Evolutionary conservation across 2,797 vertebrate genomes (phyloP).

Genomic region (Scarus forsteni): DNA sequence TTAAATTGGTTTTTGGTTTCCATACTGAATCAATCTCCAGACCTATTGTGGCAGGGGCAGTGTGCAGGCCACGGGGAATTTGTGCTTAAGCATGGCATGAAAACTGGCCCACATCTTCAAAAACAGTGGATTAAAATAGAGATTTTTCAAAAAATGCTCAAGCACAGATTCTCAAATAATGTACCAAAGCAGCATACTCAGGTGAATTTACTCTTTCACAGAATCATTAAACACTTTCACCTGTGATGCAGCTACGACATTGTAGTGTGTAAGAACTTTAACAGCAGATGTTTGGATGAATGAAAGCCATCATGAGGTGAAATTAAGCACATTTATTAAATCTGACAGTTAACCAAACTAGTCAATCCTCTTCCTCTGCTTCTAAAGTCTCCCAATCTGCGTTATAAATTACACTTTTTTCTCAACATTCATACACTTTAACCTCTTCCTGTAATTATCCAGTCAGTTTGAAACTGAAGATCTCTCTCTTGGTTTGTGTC

Average conservation of each 20-base stretch:
- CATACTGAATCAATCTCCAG: no score
- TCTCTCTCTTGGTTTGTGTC: conserved; percentile 10
- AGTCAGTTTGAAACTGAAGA: conserved; percentile 26
- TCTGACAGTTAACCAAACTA: neutral
- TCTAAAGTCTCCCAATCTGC: conserved; percentile 2
- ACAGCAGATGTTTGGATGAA: conserved; percentile 9
- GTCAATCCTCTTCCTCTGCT: conserved; percentile 1
- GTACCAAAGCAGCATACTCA: no score
- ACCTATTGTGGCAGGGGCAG: no score
- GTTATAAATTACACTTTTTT: conserved; percentile 14
- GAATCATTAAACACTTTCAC: conserved; percentile 9
- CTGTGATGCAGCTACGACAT: conserved; percentile 18
- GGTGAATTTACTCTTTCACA: neutral
- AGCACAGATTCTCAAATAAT: no score
- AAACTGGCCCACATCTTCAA: no score
- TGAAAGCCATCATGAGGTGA: neutral
- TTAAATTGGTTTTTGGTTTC: no score
- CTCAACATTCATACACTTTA: conserved; percentile 17
- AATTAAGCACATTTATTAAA: conserved; percentile 14
- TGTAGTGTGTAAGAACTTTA: conserved; percentile 14
- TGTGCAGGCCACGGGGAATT: no score
- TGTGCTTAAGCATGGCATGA: no score
- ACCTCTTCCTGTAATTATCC: conserved; percentile 20
- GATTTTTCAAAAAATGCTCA: no score
- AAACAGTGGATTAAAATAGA: no score